Evolutionary conservation across 2,113 vertebrate species (phyloP), one percentile per base, ranked within the genome.

Genomic region (Prinia subflava): DNA sequence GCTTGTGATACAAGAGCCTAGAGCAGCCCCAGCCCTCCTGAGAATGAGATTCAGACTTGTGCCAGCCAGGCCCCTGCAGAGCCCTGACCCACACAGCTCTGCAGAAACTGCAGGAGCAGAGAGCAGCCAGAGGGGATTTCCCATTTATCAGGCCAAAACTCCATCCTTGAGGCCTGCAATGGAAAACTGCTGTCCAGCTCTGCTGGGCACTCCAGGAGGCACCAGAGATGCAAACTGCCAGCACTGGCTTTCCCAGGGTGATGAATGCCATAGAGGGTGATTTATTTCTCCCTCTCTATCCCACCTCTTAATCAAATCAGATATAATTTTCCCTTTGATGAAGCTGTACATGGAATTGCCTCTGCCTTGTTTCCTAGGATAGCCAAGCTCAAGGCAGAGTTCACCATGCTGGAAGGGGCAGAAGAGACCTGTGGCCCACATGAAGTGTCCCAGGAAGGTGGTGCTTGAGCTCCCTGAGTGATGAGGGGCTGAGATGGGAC

Each of bases 111-210:
- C 41, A 2, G 1, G 13, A 14, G 8, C 41, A 31, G 42, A 52
- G 16, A 41, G 9, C 3, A 2, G 33, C 52, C 42, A 67, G 47
- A 4, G 7, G 47, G 18, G 41, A 37, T 47, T 73, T 42, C 37
- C 7, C 6, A 17, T 30, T 27, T 30, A 13, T 25, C 2, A 0
- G 53, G 14, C 37, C 37, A 41, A 37, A 39, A 52, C 35, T 24
- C 7, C 1, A 13, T 4, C 42, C 33, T 41, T 27, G 37, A 13
- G 33, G 24, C 69, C 57, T 3, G 7, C 0, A 0, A 21, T 15
- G 75, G 25, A 24, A 53, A 76, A 33, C 46, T 60, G 33, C 19
- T 71, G 17, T 28, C 27, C 57, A 60, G 50, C 50, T 50, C 78
- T 41, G 75, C 75, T 62, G 56, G 46, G 21, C 39, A 22, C 57